These are phyloP conservation scores for Dioctria linearis DNA, from an alignment of 2,888 invertebrate genomes.

Conservation along the genomic window DNA sequence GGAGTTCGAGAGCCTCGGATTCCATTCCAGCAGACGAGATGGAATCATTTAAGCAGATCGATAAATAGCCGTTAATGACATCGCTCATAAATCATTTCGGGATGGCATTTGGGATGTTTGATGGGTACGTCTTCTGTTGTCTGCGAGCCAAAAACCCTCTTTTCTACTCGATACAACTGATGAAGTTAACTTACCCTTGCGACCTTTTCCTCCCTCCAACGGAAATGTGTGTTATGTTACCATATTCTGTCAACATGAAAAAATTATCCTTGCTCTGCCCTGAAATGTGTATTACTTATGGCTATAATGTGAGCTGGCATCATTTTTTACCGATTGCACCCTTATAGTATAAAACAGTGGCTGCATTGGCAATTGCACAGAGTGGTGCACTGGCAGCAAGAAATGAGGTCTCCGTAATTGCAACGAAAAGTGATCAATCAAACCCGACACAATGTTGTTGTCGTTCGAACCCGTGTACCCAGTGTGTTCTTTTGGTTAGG, in stretches of 20 bases:
- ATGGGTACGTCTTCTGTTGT: conserved; percentile 32
- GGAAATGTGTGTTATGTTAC: conserved; percentile 35
- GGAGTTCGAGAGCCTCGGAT: conserved; percentile 21
- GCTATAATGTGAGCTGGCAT: conserved; percentile 34
- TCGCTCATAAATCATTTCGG: conserved; percentile 55
- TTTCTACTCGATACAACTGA: conserved; percentile 35
- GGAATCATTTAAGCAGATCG: conserved; percentile 53
- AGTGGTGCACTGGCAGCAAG: neutral
- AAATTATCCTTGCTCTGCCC: conserved; percentile 17
- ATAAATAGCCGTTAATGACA: conserved; percentile 56
- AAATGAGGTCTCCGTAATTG: conserved; percentile 49
- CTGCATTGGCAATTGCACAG: conserved; percentile 4
- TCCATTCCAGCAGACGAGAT: conserved; percentile 31
- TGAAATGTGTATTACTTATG: conserved; percentile 31
- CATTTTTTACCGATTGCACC: conserved; percentile 32
- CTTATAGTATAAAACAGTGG: neutral
- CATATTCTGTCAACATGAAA: conserved; percentile 37
- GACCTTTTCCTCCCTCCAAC: conserved; percentile 21
- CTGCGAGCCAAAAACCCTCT: conserved; percentile 19
- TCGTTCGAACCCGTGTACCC: conserved; percentile 18
- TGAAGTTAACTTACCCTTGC: conserved; percentile 46
- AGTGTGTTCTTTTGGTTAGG: conserved; percentile 5
- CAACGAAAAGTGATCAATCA: conserved; percentile 53
- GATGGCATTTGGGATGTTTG: conserved; percentile 53
- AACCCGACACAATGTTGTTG: conserved; percentile 50